Conservation (phyloP, 2,888 invertebrate species). For the Sceliomorpha sp. region DNA sequence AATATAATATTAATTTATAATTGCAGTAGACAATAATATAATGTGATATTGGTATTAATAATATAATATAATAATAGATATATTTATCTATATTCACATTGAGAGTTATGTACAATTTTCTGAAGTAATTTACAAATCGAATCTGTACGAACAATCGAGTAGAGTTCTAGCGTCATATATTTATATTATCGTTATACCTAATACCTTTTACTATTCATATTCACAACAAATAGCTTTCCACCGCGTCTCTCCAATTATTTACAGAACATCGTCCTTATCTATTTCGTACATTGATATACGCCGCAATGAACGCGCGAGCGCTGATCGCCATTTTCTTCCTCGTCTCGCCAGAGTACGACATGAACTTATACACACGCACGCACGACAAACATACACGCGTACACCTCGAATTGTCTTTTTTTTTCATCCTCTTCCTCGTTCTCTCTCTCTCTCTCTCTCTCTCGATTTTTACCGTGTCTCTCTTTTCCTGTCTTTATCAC, state of each 20-base stretch:
- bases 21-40: constrained; percentile 78
- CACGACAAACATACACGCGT: constrained; percentile 26
- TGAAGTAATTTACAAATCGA: constrained; percentile 77
- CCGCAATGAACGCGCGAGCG: constrained; percentile 70
- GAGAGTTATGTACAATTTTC: constrained; percentile 76
- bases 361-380: constrained; percentile 17
- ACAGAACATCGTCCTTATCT: constrained; percentile 65
- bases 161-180: constrained; percentile 66
- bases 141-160: constrained; percentile 74
- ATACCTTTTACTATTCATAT: constrained; percentile 70
- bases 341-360: constrained; percentile 58
- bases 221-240: constrained; percentile 71
- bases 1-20: constrained; percentile 79
- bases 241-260: constrained; percentile 66
- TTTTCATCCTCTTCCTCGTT: constrained; percentile 44
- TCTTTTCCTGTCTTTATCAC: constrained; percentile 72
- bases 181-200: constrained; percentile 64
- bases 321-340: constrained; percentile 59
- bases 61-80: constrained; percentile 68
- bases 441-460: constrained; percentile 56
- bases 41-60: constrained; percentile 68
- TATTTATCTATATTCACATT: constrained; percentile 80
- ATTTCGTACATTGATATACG: constrained; percentile 62
- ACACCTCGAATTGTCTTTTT: constrained; percentile 44
- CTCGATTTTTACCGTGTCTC: constrained; percentile 50